phyloP scores from a whole-genome alignment of 2,888 invertebrate species.

The Noctua comes region DNA sequence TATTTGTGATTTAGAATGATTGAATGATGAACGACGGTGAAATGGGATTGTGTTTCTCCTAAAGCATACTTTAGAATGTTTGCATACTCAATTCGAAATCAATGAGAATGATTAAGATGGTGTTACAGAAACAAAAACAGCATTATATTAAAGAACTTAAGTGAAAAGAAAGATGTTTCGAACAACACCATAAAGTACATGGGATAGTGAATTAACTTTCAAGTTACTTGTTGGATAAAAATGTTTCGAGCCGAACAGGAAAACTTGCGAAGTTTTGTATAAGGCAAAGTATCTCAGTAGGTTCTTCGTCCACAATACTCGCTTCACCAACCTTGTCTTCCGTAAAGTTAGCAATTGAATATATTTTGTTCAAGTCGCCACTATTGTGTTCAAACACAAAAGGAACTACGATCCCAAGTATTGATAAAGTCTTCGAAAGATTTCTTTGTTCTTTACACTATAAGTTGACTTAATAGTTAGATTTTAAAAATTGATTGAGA shows the following conservation, averaged over 20 bases:
- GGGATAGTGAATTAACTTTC: constrained; percentile 66
- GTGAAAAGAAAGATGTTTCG: constrained; percentile 41
- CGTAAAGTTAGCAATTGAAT: constrained; percentile 69
- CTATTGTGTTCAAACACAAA: constrained; percentile 63
- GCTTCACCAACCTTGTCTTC: constrained; percentile 64
- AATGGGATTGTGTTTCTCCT: constrained; percentile 17
- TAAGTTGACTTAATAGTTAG: constrained; percentile 18
- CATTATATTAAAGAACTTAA: constrained; percentile 33
- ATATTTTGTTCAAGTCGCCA: constrained; percentile 64
- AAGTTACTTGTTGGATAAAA: constrained; percentile 66
- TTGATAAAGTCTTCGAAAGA: constrained; percentile 53
- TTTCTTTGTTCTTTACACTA: constrained; percentile 50
- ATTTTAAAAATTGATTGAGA: neutral
- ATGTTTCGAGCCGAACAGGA: constrained; percentile 64
- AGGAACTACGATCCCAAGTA: constrained; percentile 60
- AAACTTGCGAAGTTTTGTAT: constrained; percentile 67
- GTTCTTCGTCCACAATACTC: constrained; percentile 64
- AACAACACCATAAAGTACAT: constrained; percentile 55
- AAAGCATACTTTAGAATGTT: neutral
- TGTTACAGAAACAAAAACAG: constrained; percentile 24
- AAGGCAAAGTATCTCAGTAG: constrained; percentile 65
- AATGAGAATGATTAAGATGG: neutral
- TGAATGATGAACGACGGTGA: constrained; percentile 25
- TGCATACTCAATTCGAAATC: neutral
- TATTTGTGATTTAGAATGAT: constrained; percentile 51